These are phyloP conservation scores for Ochropacha duplaris DNA, from an alignment of 2,888 invertebrate genomes.

Conservation along the genomic window DNA sequence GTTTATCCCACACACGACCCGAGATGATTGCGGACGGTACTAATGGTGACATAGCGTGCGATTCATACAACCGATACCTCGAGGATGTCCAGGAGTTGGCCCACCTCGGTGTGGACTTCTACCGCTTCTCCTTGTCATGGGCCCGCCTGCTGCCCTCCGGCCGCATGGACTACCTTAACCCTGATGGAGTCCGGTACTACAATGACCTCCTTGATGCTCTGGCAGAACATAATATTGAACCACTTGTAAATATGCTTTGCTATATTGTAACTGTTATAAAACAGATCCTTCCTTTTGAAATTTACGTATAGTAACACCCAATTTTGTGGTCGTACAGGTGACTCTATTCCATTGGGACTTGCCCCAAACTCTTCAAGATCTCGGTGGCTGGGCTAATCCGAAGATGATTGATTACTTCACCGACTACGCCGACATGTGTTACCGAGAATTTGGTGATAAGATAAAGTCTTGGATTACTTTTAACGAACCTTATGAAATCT, in stretches of 20 bases:
- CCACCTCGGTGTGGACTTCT: constrained; percentile 81
- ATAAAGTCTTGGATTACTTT: constrained; percentile 87
- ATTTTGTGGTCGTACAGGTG: constrained; percentile 56
- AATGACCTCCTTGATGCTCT: constrained; percentile 85
- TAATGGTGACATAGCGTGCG: constrained; percentile 87
- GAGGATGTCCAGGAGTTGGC: constrained; percentile 82
- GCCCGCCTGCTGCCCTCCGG: constrained; percentile 85
- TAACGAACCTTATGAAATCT: constrained; percentile 85
- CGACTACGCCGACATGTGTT: constrained; percentile 82
- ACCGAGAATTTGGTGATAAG: constrained; percentile 79
- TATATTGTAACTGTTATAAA: background rate
- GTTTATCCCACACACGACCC: constrained; percentile 74
- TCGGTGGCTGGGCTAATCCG: constrained; percentile 82
- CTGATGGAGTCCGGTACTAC: constrained; percentile 85
- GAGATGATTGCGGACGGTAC: constrained; percentile 84
- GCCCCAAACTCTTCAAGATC: constrained; percentile 82
- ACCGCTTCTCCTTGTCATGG: constrained; percentile 85
- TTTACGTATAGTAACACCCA: background rate
- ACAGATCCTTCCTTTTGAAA: background rate
- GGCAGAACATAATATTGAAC: constrained; percentile 84
- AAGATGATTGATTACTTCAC: constrained; percentile 79
- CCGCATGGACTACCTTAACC: constrained; percentile 78
- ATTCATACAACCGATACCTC: constrained; percentile 86
- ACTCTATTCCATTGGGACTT: constrained; percentile 88
- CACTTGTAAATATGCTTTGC: constrained; percentile 68